These are phyloP conservation scores for Protosalanx chinensis DNA, from an alignment of 2,797 vertebrate species.

Conservation along the genomic window DNA sequence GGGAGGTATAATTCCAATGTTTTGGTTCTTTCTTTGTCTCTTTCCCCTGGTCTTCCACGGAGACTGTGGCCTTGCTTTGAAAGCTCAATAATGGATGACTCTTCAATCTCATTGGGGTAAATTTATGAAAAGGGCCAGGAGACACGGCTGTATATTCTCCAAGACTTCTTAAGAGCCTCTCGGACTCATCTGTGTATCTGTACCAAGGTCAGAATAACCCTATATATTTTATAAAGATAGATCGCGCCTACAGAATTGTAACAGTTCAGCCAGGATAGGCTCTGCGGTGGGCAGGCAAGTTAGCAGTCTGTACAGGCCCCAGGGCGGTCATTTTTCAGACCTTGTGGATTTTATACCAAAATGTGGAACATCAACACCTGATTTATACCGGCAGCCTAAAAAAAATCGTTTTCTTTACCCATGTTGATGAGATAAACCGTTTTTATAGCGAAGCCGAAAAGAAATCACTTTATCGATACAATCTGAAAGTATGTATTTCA, in stretches of 20 bases:
- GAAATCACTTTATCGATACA: neutral
- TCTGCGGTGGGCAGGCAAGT: slow-evolving; percentile 38
- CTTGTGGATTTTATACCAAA: slow-evolving; percentile 36
- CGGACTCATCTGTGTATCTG: slow-evolving; percentile 64
- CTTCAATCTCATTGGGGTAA: slow-evolving; percentile 58
- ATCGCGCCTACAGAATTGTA: slow-evolving; percentile 53
- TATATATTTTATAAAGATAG: slow-evolving; percentile 70
- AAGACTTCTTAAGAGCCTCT: slow-evolving; percentile 55
- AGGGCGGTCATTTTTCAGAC: slow-evolving; percentile 50
- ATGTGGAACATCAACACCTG: slow-evolving; percentile 36
- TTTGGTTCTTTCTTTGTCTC: neutral
- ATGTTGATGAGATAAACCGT: neutral
- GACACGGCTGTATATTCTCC: slow-evolving; percentile 61
- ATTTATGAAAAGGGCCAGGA: slow-evolving; percentile 65
- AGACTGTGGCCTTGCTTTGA: slow-evolving; percentile 58
- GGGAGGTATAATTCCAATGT: neutral
- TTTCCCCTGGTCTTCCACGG: slow-evolving; percentile 5
- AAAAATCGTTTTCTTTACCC: slow-evolving; percentile 30
- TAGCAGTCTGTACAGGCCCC: slow-evolving; percentile 38
- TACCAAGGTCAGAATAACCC: slow-evolving; percentile 72
- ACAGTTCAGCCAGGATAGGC: slow-evolving; percentile 46
- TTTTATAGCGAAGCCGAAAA: neutral
- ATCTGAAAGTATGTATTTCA: neutral
- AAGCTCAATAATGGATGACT: slow-evolving; percentile 70
- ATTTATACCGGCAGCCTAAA: slow-evolving; percentile 44